Base-by-base conservation (phyloP, 2,113 vertebrate species). In the Phrynosoma blainvillii region DNA sequence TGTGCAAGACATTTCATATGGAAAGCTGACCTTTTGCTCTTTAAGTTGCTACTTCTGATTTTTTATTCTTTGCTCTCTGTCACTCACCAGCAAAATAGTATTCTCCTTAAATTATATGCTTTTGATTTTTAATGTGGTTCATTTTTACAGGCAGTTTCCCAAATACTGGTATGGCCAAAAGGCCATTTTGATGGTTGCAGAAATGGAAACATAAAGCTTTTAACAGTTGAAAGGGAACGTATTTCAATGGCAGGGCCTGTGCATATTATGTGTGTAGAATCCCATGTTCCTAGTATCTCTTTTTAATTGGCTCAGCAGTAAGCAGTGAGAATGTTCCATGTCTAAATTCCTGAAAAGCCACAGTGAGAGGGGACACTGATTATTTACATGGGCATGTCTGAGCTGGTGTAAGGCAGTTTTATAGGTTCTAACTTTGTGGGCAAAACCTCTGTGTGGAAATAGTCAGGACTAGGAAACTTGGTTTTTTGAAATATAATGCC, bases 21-120 rank as follows among this genome's bases (percentile, higher is more conserved):
- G 6, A 13, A 36, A 62, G 11, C 9, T 54, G 16, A 23, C 68
- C 70, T 73, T n/a, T 23, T 65, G 0, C 74, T 90, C 12, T 87
- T 0, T 70, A n/a, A 47, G 25, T 52, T 91, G 71, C n/a, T 81
- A 88, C 0, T 1, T 81, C 85, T 89, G 73, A 85, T 42, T 14
- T 8, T 85, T 2, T 84, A 88, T 4, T 87, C 74, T 71, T 32
- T 92, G 0, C 7, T 36, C 90, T 79, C 76, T 86, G n/a, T 89
- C 42, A 88, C 66, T 23, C 89, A 42, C 79, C 62, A 66, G 66
- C 87, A 54, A 89, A 62, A 11, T 73, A 7, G 16, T 1, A 16
- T 0, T 52, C 88, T 87, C 16, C 86, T 87, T 42, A 68, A 78
- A 82, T 23, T 77, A 0, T 8, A 14, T 84, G 36, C 5, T 52